Evolutionary conservation across 37 sponge, comb jelly and placozoan species (phyloP).

Genomic region (Crambe crambe): DNA sequence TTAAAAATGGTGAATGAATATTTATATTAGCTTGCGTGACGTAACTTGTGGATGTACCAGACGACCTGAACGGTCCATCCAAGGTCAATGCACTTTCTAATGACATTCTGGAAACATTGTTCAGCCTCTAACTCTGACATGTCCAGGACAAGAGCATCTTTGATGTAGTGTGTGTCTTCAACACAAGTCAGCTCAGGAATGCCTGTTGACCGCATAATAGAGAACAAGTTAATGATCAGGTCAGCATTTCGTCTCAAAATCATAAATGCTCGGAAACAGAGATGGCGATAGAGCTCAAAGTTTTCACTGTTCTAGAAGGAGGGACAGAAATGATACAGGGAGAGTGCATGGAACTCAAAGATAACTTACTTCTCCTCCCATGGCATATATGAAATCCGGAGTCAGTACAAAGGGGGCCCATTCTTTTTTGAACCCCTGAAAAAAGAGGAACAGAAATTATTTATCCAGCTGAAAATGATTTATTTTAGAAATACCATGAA

Average conservation of each 20-base stretch:
- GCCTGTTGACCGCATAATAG: slow-evolving; percentile 80
- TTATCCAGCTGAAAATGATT: neutral
- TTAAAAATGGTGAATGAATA: no score
- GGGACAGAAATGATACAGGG: neutral
- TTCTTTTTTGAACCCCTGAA: slow-evolving; percentile 72
- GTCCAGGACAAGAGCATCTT: slow-evolving; percentile 31
- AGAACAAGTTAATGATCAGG: slow-evolving; percentile 76
- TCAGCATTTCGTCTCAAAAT: slow-evolving; percentile 57
- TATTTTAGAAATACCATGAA: slow-evolving; percentile 56
- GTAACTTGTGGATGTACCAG: slow-evolving; percentile 51
- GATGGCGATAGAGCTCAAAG: slow-evolving; percentile 45
- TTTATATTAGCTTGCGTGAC: neutral
- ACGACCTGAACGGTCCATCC: slow-evolving; percentile 77
- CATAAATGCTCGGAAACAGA: slow-evolving; percentile 63
- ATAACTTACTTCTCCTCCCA: slow-evolving; percentile 78
- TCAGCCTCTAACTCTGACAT: slow-evolving; percentile 58
- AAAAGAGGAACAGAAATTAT: neutral
- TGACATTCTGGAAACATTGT: slow-evolving; percentile 44
- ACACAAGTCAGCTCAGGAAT: slow-evolving; percentile 82
- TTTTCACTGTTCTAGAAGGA: slow-evolving; percentile 49
- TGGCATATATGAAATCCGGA: slow-evolving; percentile 83
- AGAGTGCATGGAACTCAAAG: neutral
- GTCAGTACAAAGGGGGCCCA: slow-evolving; percentile 88
- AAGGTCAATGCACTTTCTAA: slow-evolving; percentile 62
- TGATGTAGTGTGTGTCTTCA: slow-evolving; percentile 65